Percentiles rank a stretch among this genome's conserved stretches.
Conservation (phyloP, 2,797 vertebrate species). For the Hirundo rustica region DNA sequence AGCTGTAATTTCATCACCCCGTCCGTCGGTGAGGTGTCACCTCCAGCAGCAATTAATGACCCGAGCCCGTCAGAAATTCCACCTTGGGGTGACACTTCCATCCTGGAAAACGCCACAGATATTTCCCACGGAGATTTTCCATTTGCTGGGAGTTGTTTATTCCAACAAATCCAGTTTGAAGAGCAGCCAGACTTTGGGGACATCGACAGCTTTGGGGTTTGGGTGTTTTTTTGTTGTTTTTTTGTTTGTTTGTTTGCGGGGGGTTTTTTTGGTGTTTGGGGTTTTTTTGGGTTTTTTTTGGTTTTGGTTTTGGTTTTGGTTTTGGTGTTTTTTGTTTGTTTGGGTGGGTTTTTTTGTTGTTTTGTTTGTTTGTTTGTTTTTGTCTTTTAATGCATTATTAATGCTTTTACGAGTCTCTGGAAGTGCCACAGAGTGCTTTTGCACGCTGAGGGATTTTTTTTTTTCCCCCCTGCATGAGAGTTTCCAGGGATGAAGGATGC, state of each 20-base stretch:
- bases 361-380: neutral
- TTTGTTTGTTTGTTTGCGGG: too few species aligned
- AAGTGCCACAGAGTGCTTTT: neutral
- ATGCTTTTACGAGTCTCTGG: neutral
- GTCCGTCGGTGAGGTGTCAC: neutral
- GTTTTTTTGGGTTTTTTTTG: too few species aligned
- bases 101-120: neutral
- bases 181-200: neutral
- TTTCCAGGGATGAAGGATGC: neutral
- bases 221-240: too few species aligned
- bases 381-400: neutral
- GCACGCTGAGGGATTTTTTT: rapidly evolving
- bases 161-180: neutral
- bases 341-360: too few species aligned
- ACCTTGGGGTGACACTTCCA: neutral
- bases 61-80: neutral
- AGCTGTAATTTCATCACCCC: neutral
- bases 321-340: neutral
- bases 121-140: neutral
- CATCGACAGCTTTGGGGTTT: too few species aligned
- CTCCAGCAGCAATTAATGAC: conserved; percentile 20
- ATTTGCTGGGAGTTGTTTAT: neutral
- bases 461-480: neutral
- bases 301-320: neutral
- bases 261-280: too few species aligned